Base-by-base conservation (phyloP, 2,113 vertebrate genomes). In the Oncorhynchus kisutch region DNA sequence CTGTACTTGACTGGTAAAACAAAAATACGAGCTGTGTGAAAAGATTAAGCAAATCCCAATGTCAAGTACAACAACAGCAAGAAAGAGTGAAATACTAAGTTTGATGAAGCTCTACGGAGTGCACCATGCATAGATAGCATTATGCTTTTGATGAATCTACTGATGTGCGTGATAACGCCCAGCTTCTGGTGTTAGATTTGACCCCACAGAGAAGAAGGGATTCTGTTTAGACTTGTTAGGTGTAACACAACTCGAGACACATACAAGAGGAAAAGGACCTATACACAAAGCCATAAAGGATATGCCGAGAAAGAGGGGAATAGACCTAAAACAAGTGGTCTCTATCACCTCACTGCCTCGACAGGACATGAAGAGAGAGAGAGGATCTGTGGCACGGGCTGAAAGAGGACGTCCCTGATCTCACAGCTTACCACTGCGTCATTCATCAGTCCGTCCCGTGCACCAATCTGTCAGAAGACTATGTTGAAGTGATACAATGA, bases 211-310 rank as follows among this genome's bases (percentile, higher is more conserved):
- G 68, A 76, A 69, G 39, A 69, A 34, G 31, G 31, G 6, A 31
- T 76, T 84, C 70, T 81, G 76, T 84, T 79, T 81, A 81, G 79
- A 81, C 24, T 48, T 81, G 14, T 81, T 76, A 27, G 67, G 74
- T 67, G 51, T 76, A 9, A 77, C 71, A 68, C 31, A 60, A 51
- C 57, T 77, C 62, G 39, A 85, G 54, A 79, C 71, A 65, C 73
- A 34, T 71, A 77, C 51, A 76, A 76, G 34, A 84, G 80, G 67
- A 71, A 74, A 84, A 31, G 25, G 67, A 78, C 60, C 54, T 84
- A 66, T 76, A 76, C 49, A 51, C 72, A 70, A 29, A 31, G 76
- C 60, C 67, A 78, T 82, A 49, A 75, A 80, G 73, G 66, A 69
- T 66, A 79, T 73, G 73, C 49, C 74, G 69, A 27, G 31, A 31